These are phyloP conservation scores for Oryzias melastigma DNA, from an alignment of 2,113 vertebrate genomes.

Conservation along the genomic window DNA sequence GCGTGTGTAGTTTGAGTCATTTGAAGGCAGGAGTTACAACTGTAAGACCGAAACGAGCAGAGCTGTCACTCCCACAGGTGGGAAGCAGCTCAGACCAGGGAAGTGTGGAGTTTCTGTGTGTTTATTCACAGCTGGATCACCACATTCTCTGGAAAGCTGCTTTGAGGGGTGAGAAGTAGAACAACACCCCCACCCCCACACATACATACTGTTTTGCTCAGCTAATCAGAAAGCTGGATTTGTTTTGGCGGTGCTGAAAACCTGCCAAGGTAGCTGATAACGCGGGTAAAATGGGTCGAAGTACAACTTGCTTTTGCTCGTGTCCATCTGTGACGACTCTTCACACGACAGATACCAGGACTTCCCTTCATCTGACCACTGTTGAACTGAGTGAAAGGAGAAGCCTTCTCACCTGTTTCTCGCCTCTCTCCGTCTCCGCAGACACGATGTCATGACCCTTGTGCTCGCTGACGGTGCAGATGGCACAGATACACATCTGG, in stretches of 20 bases:
- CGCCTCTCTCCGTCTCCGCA: slow-evolving; percentile 78
- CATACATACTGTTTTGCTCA: not conserved
- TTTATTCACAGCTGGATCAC: slow-evolving; percentile 60
- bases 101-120: slow-evolving; percentile 51
- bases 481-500: slow-evolving; percentile 72
- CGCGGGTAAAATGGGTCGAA: slow-evolving; percentile 64
- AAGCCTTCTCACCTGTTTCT: slow-evolving; percentile 76
- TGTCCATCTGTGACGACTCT: slow-evolving; percentile 23
- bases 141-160: slow-evolving; percentile 32
- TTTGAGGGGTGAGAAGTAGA: slow-evolving; percentile 42
- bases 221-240: slow-evolving; percentile 58
- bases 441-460: slow-evolving; percentile 79
- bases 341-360: not conserved
- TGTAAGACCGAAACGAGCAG: slow-evolving; percentile 3
- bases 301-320: slow-evolving; percentile 60
- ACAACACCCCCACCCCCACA: slow-evolving; percentile 42
- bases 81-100: slow-evolving; percentile 28
- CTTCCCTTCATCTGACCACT: no score
- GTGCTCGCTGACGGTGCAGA: slow-evolving; percentile 83
- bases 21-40: slow-evolving; percentile 13
- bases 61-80: slow-evolving; percentile 63
- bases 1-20: slow-evolving; percentile 16
- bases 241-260: slow-evolving; percentile 59
- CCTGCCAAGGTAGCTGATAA: slow-evolving; percentile 62
- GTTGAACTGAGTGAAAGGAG: not conserved